These are phyloP conservation scores for Monochamus alternatus DNA, from an alignment of 2,888 invertebrate species.

Conservation along the genomic window DNA sequence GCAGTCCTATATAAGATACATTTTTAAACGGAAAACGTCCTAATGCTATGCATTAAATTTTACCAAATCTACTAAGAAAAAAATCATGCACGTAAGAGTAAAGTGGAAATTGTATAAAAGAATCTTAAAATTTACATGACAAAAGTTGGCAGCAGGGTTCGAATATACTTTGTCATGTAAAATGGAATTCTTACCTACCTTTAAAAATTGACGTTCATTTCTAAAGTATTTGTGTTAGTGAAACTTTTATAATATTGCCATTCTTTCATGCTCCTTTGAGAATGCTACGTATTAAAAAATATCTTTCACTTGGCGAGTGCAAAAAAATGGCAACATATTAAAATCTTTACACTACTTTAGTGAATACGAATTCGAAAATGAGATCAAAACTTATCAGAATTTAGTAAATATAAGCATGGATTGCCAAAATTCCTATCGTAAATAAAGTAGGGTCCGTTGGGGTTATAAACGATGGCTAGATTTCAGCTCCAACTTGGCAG, in stretches of 20 bases:
- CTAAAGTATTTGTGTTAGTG: slow-evolving; percentile 18
- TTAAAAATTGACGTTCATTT: slow-evolving; percentile 23
- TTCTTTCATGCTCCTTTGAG: slow-evolving; percentile 6
- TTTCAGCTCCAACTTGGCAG: not conserved
- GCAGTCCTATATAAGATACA: not conserved
- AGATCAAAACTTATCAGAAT: not conserved
- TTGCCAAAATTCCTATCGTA: not conserved
- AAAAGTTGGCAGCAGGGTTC: slow-evolving; percentile 11
- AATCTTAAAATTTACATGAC: slow-evolving; percentile 33
- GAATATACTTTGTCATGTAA: slow-evolving; percentile 27
- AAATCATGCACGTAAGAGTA: slow-evolving; percentile 25
- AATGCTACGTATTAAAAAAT: not conserved
- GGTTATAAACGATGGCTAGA: not conserved
- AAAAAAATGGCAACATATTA: slow-evolving; percentile 29
- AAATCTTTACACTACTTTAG: slow-evolving; percentile 18
- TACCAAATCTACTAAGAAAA: slow-evolving; percentile 25
- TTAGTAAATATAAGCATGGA: slow-evolving; percentile 21
- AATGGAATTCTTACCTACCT: slow-evolving; percentile 30
- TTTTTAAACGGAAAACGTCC: not conserved
- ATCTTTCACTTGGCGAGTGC: not conserved
- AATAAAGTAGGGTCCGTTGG: not conserved
- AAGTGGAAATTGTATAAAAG: slow-evolving; percentile 33
- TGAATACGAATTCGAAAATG: slow-evolving; percentile 5
- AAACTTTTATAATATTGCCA: slow-evolving; percentile 22
- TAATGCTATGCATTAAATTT: slow-evolving; percentile 19